A percentile compares a stretch with the other conserved stretches of the same genome.
Evolutionary conservation across 2,113 vertebrate species (phyloP).

Genomic region (Sinocyclocheilus maitianheensis): DNA sequence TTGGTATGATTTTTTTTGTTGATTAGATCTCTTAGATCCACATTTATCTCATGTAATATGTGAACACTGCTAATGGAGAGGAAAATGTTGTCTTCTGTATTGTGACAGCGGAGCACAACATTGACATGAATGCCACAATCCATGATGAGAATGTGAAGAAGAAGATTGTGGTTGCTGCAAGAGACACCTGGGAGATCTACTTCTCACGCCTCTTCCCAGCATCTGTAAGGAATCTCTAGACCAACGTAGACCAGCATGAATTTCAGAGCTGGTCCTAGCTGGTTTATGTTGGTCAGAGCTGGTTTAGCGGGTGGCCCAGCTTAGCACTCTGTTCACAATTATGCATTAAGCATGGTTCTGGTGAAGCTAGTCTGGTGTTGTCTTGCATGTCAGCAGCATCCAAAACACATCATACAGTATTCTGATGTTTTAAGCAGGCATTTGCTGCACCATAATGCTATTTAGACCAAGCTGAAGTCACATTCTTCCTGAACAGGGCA

Average conservation of each 20-base stretch:
- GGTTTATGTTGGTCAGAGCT: not conserved
- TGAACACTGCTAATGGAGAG: not conserved
- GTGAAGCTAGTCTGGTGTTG: too few species aligned
- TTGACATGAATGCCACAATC: conserved; percentile 78
- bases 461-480: not conserved
- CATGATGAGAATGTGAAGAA: conserved; percentile 85
- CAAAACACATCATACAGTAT: too few species aligned
- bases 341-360: not conserved
- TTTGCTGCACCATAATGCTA: not conserved
- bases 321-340: not conserved
- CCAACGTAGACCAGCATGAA: conserved; percentile 2
- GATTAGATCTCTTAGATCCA: not conserved
- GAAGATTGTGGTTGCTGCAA: conserved; percentile 78
- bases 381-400: too few species aligned
- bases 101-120: conserved; percentile 80
- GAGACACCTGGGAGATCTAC: conserved; percentile 89
- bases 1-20: conserved; percentile 74
- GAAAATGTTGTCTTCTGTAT: not conserved
- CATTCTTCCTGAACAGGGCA: conserved; percentile 79
- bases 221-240: conserved; percentile 79
- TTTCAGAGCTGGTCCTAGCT: conserved; percentile 30
- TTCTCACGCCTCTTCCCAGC: conserved; percentile 97
- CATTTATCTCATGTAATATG: not conserved
- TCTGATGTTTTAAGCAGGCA: not conserved
- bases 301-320: not conserved